These are phyloP conservation scores for Drosophila acutilabella DNA, from an alignment of 2,888 invertebrate species.

Conservation along the genomic window DNA sequence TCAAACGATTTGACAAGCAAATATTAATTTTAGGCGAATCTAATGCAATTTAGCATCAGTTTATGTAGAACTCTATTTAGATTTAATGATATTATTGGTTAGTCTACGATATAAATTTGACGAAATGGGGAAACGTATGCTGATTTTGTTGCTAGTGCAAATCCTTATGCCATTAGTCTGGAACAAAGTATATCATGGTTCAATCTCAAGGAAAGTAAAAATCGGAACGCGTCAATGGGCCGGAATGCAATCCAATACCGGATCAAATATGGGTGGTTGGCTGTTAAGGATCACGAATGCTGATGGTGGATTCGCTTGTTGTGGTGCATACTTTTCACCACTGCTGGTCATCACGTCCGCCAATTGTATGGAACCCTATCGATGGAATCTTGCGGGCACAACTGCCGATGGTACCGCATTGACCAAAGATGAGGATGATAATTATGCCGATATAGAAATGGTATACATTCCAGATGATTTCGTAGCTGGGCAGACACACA, in stretches of 20 bases:
- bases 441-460: conserved; percentile 21
- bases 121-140: conserved; percentile 14
- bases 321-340: conserved; percentile 45
- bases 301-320: conserved; percentile 27
- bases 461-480: conserved; percentile 39
- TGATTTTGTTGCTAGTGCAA: not conserved
- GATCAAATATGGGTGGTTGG: conserved; percentile 45
- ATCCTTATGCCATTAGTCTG: not conserved
- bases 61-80: not conserved
- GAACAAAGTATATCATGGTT: conserved; percentile 16
- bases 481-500: not conserved
- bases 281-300: conserved; percentile 31
- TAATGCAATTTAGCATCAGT: conserved; percentile 8
- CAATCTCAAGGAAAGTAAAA: conserved; percentile 1
- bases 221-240: conserved; percentile 19
- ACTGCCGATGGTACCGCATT: conserved; percentile 30
- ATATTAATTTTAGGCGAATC: not conserved
- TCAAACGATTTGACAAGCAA: not conserved
- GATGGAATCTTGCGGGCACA: conserved; percentile 2
- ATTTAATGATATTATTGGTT: not conserved
- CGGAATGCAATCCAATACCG: conserved; percentile 22
- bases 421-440: not conserved
- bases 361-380: conserved; percentile 50
- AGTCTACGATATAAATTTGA: not conserved
- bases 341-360: conserved; percentile 49